These are phyloP conservation scores for Myioborus melanocephalus DNA, from an alignment of 2,797 vertebrate genomes.

Conservation along the genomic window DNA sequence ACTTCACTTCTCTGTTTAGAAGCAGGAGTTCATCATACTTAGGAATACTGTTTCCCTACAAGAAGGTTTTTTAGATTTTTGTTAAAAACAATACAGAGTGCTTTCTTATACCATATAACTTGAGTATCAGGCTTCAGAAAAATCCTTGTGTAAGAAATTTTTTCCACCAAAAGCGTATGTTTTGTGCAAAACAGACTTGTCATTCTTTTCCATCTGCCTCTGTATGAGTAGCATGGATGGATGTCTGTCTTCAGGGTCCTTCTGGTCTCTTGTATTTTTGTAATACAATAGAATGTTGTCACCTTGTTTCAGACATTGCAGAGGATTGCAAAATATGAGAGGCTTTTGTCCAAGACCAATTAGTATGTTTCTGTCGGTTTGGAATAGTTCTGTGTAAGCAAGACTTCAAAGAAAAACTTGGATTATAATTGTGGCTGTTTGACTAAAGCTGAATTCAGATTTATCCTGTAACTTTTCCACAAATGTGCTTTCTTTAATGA, in stretches of 20 bases:
- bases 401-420: background rate
- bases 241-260: background rate
- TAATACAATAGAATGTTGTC: background rate
- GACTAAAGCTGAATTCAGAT: background rate
- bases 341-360: background rate
- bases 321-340: background rate
- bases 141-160: background rate
- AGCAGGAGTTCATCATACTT: background rate
- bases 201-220: fast-evolving
- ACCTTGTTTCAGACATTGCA: background rate
- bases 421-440: background rate
- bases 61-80: background rate
- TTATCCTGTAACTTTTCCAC: background rate
- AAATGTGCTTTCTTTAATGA: background rate
- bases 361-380: background rate
- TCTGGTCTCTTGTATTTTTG: background rate
- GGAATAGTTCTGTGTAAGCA: background rate
- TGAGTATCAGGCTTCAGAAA: background rate
- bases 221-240: background rate
- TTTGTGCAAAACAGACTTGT: background rate
- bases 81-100: background rate
- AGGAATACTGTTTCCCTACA: background rate
- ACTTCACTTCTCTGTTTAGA: background rate
- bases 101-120: background rate
- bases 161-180: background rate